Evolutionary conservation across 1,140 invertebrate genomes (phyloP).

Genomic region (Teleopsis dalmanni): DNA sequence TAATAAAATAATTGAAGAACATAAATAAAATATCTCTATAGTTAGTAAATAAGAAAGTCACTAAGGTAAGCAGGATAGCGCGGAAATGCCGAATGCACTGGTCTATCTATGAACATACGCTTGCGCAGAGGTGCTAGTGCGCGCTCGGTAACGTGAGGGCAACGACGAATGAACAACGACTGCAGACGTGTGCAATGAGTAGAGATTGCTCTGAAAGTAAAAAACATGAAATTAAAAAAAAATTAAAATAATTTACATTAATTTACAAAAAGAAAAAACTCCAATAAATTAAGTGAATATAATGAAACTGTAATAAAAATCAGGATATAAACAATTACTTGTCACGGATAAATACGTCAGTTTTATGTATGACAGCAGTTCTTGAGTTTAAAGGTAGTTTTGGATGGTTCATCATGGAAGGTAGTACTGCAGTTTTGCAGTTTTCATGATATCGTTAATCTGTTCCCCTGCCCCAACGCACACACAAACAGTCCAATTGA

Average conservation of each 20-base stretch:
- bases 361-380: too few species aligned
- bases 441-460: too few species aligned
- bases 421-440: too few species aligned
- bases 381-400: background rate
- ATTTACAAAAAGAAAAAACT: too few species aligned
- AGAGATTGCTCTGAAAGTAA: constrained; percentile 47
- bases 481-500: too few species aligned
- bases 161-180: constrained; percentile 46
- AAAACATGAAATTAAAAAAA: background rate
- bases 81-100: constrained; percentile 23
- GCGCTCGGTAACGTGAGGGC: constrained; percentile 49
- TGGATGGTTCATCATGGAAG: too few species aligned
- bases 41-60: constrained; percentile 40
- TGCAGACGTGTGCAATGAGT: constrained; percentile 44
- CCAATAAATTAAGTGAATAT: too few species aligned
- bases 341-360: too few species aligned
- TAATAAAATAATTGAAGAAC: background rate
- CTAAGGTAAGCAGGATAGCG: constrained; percentile 39
- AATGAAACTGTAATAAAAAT: too few species aligned
- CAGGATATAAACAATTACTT: too few species aligned
- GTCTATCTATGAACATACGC: constrained; percentile 46
- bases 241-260: background rate
- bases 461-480: too few species aligned
- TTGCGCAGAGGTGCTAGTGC: constrained; percentile 47
- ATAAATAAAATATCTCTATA: constrained; percentile 3